Base-by-base conservation (phyloP, 2,113 vertebrate species). In the Leptobrachium ailaonicum region DNA sequence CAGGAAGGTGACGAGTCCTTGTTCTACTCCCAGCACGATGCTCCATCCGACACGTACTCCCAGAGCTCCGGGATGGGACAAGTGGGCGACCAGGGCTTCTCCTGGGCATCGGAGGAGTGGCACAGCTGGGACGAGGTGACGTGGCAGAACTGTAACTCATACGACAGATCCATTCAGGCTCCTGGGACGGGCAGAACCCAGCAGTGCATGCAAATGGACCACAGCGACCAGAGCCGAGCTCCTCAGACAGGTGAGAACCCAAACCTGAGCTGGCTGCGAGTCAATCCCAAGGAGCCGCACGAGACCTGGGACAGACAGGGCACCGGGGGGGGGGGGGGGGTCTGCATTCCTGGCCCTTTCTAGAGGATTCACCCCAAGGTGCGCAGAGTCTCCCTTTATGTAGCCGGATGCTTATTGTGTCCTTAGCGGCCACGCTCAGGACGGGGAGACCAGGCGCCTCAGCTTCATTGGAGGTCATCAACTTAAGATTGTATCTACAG, bases 71-170 rank as follows among this genome's bases (percentile, higher is more conserved):
- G 63, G 0, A 41, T 41, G 2, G 71, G 77, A 40, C 40, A 71
- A 0, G 78, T 80, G 10, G 78, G 78, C 0, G 78, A 80, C 32
- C 63, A 80, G 7, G 73, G 43, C 42, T 74, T 80, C 64, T 67
- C 78, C 4, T 80, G 78, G 78, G 78, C 78, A 13, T 74, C 78
- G 1, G 62, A 80, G 1, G 78, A 80, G 14, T 80, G 78, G 78
- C 63, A 67, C 11, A 73, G 64, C 44, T 80, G 78, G 78, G 78
- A 80, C 12, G 78, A 80, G 5, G 3, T 64, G 14, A n/a, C 64
- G 47, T 80, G 78, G 78, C 56, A 60, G 78, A 66, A 2, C 70
- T 66, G 62, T 20, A 50, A 6, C 64, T 54, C 20, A 2, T 72
- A 53, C 6, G 20, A 53, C 2, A 10, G 14, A 2, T 41, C 70